These are phyloP conservation scores for Amblyornis subalaris DNA, from an alignment of 2,113 vertebrate species.

Conservation along the genomic window DNA sequence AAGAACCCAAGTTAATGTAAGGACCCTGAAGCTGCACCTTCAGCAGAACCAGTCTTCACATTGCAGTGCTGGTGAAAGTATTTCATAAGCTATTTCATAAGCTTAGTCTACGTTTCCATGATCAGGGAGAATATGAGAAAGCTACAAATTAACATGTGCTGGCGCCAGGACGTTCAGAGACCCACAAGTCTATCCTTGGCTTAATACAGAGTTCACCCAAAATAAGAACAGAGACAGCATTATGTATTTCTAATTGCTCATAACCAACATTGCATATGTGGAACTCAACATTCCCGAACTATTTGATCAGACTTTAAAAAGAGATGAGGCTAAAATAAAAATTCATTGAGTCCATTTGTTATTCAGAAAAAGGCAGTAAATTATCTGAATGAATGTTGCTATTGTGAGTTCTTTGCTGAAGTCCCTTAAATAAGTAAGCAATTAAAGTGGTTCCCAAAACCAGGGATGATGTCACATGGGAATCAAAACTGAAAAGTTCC, in stretches of 20 bases:
- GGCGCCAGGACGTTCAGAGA: not conserved
- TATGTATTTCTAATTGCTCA: constrained; percentile 16
- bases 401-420: not conserved
- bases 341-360: not conserved
- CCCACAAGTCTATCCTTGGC: not conserved
- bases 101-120: not conserved
- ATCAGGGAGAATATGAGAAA: not conserved
- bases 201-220: not conserved
- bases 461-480: not conserved
- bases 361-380: not conserved
- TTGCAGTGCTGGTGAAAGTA: not conserved
- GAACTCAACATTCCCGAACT: constrained; percentile 25
- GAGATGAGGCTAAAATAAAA: constrained; percentile 11
- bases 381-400: not conserved
- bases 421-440: not conserved
- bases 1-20: not conserved
- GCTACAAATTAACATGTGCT: not conserved
- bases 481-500: not conserved
- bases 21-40: not conserved
- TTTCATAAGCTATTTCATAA: not conserved
- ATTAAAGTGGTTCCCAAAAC: not conserved
- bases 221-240: constrained; percentile 35
- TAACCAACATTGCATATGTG: not conserved
- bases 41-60: not conserved
- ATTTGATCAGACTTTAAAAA: constrained; percentile 40